Conservation (phyloP, 2,113 vertebrate species). For the Pyxicephalus adspersus region DNA sequence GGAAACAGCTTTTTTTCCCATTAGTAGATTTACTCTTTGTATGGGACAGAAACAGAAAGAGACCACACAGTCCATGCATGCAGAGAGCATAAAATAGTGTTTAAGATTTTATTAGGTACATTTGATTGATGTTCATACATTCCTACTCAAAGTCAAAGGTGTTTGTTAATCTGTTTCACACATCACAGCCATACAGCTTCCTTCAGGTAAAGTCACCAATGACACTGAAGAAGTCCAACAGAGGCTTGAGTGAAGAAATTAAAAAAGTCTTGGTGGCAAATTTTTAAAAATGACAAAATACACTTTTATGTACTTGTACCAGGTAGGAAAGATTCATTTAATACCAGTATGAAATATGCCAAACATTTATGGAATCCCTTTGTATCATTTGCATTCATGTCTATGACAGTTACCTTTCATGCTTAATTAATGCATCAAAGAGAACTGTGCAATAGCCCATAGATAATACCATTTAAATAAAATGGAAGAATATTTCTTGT, state of each 20-base stretch:
- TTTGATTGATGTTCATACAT: conserved; percentile 73
- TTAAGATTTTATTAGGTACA: conserved; percentile 62
- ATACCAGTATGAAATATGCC: too few species aligned
- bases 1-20: too few species aligned
- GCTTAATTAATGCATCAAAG: too few species aligned
- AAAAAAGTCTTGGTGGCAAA: neutral
- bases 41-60: neutral
- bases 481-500: too few species aligned
- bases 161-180: conserved; percentile 70
- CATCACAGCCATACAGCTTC: conserved; percentile 72
- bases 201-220: conserved; percentile 66
- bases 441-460: too few species aligned
- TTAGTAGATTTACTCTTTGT: neutral
- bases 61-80: neutral
- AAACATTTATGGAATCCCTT: too few species aligned
- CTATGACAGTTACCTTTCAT: too few species aligned
- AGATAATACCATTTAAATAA: too few species aligned
- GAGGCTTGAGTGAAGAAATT: conserved; percentile 13
- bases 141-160: conserved; percentile 72
- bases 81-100: conserved; percentile 25
- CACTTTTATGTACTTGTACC: neutral
- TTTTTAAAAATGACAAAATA: neutral
- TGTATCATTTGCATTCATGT: too few species aligned
- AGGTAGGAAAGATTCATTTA: too few species aligned
- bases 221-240: conserved; percentile 13